phyloP scores from a whole-genome alignment of 2,797 vertebrate species.

The Phataginus tetradactyla region DNA sequence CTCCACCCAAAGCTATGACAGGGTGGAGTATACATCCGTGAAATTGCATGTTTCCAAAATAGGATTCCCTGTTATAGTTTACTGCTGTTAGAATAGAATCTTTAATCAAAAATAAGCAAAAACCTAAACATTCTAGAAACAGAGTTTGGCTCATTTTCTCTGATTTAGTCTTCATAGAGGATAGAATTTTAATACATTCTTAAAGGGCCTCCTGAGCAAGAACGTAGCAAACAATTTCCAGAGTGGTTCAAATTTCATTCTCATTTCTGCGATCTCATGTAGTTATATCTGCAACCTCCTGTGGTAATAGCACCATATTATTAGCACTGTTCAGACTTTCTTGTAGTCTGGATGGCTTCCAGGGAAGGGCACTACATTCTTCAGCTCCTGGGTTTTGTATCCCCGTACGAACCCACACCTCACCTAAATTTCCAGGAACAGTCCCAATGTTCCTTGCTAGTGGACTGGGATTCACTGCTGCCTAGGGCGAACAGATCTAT shows the following conservation, averaged over 20 bases:
- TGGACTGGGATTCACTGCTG: background rate
- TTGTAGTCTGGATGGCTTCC: background rate
- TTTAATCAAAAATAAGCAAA: conserved; percentile 57
- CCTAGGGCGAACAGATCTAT: background rate
- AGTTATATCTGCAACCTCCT: background rate
- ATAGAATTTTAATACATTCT: conserved; percentile 20
- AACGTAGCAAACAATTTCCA: conserved; percentile 61
- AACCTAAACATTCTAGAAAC: conserved; percentile 34
- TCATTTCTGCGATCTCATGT: fast-evolving
- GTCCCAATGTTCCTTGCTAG: background rate
- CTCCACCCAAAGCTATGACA: conserved; percentile 73
- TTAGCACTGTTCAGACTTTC: background rate
- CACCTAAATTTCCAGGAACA: background rate
- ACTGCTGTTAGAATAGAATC: conserved; percentile 33
- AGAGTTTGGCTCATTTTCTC: background rate
- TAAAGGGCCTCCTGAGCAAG: conserved; percentile 68
- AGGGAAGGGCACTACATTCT: background rate
- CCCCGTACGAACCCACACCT: background rate
- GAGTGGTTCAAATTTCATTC: background rate
- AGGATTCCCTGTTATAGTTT: conserved; percentile 53
- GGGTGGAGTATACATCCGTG: conserved; percentile 80
- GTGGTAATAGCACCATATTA: background rate
- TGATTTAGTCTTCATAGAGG: background rate
- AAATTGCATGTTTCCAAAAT: conserved; percentile 83
- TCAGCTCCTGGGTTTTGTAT: background rate